phyloP scores from a whole-genome alignment of 2,113 vertebrate species.

The Toxotes jaculatrix region DNA sequence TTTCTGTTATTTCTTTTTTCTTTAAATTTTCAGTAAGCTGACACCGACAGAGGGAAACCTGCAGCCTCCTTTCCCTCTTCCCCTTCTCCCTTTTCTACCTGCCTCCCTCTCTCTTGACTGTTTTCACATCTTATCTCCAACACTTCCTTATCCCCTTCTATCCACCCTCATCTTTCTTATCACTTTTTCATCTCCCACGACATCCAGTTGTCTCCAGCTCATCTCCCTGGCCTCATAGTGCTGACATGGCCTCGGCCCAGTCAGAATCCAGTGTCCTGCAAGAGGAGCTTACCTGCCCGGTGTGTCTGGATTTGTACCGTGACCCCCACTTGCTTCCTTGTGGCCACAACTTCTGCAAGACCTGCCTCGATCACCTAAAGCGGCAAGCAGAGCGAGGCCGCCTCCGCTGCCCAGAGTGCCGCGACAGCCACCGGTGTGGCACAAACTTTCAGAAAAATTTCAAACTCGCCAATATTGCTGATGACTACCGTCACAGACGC shows the following conservation, averaged over 20 bases:
- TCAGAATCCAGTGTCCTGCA: conserved; percentile 73
- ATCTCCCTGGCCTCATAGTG: not conserved
- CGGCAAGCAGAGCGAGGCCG: conserved; percentile 61
- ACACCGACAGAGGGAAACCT: not conserved
- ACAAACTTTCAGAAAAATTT: conserved; percentile 81
- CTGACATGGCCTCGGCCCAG: conserved; percentile 68
- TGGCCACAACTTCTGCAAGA: conserved; percentile 84
- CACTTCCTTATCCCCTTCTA: not conserved
- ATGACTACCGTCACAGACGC: conserved; percentile 69
- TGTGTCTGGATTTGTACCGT: conserved; percentile 83
- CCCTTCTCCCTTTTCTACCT: not conserved
- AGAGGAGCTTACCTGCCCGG: conserved; percentile 83
- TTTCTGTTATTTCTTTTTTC: not conserved
- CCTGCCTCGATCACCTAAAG: conserved; percentile 77
- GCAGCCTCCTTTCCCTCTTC: not conserved
- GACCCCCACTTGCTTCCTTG: conserved; percentile 82
- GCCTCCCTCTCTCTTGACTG: too few species aligned
- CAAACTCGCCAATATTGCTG: conserved; percentile 83
- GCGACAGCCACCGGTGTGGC: conserved; percentile 67
- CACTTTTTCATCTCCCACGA: not conserved
- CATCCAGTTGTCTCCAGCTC: not conserved
- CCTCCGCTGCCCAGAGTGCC: conserved; percentile 84
- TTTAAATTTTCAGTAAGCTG: not conserved
- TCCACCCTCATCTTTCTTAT: not conserved
- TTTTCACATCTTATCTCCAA: not conserved